phyloP scores from a whole-genome alignment of 2,797 vertebrate species.

The Pitangus sulphuratus region DNA sequence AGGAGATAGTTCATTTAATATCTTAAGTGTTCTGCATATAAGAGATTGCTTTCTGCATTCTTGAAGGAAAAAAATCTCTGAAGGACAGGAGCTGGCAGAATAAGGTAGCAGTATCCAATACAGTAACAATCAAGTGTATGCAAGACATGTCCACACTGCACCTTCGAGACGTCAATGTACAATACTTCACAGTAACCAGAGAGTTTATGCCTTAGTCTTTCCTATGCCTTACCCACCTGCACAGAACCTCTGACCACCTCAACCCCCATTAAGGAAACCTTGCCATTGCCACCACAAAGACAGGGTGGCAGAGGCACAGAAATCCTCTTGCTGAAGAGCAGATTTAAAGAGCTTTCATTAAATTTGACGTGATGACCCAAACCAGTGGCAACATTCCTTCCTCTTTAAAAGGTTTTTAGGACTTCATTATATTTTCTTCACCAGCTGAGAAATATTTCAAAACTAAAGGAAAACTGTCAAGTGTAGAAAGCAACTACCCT shows the following conservation, averaged over 20 bases:
- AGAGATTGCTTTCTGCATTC: background rate
- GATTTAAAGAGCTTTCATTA: background rate
- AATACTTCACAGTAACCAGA: background rate
- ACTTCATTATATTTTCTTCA: background rate
- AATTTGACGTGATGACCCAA: background rate
- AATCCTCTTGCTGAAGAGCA: background rate
- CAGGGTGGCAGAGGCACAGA: background rate
- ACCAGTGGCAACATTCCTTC: background rate
- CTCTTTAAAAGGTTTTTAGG: background rate
- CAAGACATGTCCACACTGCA: background rate
- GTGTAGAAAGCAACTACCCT: background rate
- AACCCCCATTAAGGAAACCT: background rate
- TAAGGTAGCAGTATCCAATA: background rate
- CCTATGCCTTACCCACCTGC: background rate
- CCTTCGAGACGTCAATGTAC: background rate
- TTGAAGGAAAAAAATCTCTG: background rate
- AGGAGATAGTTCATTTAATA: background rate
- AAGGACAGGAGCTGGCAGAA: background rate
- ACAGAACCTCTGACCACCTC: background rate
- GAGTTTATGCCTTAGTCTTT: background rate
- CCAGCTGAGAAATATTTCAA: background rate
- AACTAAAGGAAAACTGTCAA: background rate
- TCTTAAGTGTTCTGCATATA: slow-evolving; percentile 6
- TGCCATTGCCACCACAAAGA: fast-evolving
- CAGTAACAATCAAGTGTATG: background rate